Base-by-base conservation (phyloP, 2,797 vertebrate genomes). In the Sardinella longiceps region DNA sequence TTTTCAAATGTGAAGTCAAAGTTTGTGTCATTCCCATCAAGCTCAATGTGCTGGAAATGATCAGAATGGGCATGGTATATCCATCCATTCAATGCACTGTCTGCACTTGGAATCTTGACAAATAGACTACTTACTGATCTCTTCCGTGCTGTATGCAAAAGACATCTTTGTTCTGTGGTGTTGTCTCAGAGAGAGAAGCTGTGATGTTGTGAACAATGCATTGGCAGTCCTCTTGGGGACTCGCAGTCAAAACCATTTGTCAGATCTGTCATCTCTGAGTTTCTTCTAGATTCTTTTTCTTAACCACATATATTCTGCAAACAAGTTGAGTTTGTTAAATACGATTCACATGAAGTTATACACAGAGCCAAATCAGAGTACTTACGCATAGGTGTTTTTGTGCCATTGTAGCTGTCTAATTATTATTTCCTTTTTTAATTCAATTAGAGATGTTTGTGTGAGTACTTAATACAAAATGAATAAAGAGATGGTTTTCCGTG, bases 141-240 rank as follows among this genome's bases (percentile, higher is more conserved):
- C 70, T 77, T 77, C 70, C 70, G 18, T 77, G 70, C 15, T 77
- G 70, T 77, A 77, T 77, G 70, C 70, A 77, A 77, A 70, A 70
- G 33, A 77, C 70, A 77, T 77, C 70, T 77, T 77, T 39, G 33
- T 77, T 43, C 70, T 77, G 70, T 77, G 70, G 37, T 77, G 70
- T 77, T 77, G 37, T 77, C 70, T 77, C 70, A 77, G 66, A 39
- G 23, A 77, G 33, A 77, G 37, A 39, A 43, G 33, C 18, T 77
- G 70, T 77, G 70, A 77, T 77, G 66, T 74, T 37, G 70, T 77
- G 70, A 77, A 77, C 70, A 77, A 43, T 11, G 70, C 70, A 23
- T 43, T 43, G 70, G 70, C 33, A 43, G 70, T 77, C 70, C 70
- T 43, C 37, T 7, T 15, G 70, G 33, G 70, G 70, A 77, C 37